Conservation (phyloP, 1,140 invertebrate genomes). For the Diorhabda carinulata region DNA sequence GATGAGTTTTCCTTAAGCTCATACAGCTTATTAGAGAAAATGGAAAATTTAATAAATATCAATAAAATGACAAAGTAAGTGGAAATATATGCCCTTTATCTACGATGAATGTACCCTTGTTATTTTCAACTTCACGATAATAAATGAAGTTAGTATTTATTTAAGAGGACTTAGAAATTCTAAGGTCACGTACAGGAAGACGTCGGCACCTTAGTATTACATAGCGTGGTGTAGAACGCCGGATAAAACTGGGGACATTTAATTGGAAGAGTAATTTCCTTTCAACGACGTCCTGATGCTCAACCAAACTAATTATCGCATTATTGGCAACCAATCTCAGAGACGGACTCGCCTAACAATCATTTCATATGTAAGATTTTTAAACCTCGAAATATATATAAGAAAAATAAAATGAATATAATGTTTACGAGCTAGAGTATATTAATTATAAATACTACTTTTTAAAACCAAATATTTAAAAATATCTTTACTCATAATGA, state of each 20-base stretch:
- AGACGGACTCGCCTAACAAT: background rate
- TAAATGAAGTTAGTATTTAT: constrained; percentile 3
- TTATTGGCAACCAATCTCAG: background rate
- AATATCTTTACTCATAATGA: too few relatives aligned
- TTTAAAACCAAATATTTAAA: too few relatives aligned
- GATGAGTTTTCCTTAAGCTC: too few relatives aligned
- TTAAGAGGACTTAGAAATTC: background rate
- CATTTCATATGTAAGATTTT: too few relatives aligned
- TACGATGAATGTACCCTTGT: background rate
- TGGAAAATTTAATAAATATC: too few relatives aligned
- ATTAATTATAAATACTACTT: too few relatives aligned
- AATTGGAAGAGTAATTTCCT: constrained; percentile 2
- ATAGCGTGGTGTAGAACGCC: background rate
- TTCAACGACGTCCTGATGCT: background rate
- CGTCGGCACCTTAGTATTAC: background rate
- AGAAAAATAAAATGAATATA: too few relatives aligned
- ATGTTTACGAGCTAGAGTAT: too few relatives aligned
- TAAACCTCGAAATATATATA: too few relatives aligned
- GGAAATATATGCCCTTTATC: too few relatives aligned
- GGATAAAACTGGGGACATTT: background rate
- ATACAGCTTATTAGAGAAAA: too few relatives aligned
- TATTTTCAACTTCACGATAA: background rate
- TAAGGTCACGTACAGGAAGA: background rate
- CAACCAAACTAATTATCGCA: background rate
- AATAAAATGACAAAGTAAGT: too few relatives aligned